Base-by-base conservation (phyloP, 2,113 vertebrate species). In the Pygoscelis antarcticus region DNA sequence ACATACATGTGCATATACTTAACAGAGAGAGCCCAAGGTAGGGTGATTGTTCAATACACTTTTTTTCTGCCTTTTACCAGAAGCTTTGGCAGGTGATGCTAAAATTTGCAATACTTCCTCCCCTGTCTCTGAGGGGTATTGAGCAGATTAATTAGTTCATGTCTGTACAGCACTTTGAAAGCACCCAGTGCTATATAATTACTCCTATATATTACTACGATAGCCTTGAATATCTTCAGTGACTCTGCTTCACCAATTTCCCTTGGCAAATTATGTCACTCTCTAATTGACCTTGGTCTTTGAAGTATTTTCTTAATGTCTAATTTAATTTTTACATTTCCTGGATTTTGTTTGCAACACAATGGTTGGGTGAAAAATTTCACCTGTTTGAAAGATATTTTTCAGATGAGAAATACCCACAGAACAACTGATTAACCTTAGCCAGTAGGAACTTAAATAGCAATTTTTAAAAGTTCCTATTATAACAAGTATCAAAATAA, bases 111-210 rank as follows among this genome's bases (percentile, higher is more conserved):
- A 29, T 70, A 34, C 29, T 80, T 93, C 25, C 5, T 19, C 6
- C 62, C 12, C 38, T 62, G 27, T 85, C 74, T 92, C 92, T 76
- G 32, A 94, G 2, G 21, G 14, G 18, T 72, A 54, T 55, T 86
- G 66, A 92, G 55, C 47, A 94, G 58, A 97, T 95, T 91, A 96
- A 95, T 96, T 96, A 90, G 75, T 90, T 95, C 84, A 60, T 86
- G 84, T 86, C 78, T 72, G 61, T 85, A 94, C 54, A 94, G 58
- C 52, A 85, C 34, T 94, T 81, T 88, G 78, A 90, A 97, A 94
- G 82, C 34, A 95, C 58, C 80, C 84, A 91, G 62, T 86, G 32
- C 46, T 88, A 52, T 90, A 61, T 89, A 96, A 86, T 93, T 95
- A 93, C 79, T 80, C 60, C 47, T 83, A 76, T 86, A 62, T 93